phyloP scores from a whole-genome alignment of 2,888 invertebrate species.

The Anthophora plumipes region DNA sequence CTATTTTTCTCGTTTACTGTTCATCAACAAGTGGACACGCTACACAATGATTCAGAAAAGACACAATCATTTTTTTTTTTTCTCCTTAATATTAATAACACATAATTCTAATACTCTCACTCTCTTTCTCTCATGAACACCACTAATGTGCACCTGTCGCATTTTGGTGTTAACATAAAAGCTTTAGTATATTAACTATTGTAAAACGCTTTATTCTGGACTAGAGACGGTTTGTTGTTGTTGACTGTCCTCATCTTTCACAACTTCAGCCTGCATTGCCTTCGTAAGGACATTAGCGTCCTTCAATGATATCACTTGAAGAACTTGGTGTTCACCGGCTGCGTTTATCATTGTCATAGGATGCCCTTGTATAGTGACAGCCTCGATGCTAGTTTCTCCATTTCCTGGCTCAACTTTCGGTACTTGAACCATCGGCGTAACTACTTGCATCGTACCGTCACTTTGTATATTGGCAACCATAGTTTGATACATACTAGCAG shows the following conservation, averaged over 20 bases:
- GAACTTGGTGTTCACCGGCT: slow-evolving; percentile 90
- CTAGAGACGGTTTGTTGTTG: slow-evolving; percentile 85
- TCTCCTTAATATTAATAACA: slow-evolving; percentile 61
- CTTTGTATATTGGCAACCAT: slow-evolving; percentile 96
- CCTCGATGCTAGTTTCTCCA: slow-evolving; percentile 90
- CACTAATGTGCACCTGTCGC: slow-evolving; percentile 52
- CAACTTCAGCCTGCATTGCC: slow-evolving; percentile 88
- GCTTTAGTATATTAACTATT: slow-evolving; percentile 66
- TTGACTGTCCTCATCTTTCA: slow-evolving; percentile 83
- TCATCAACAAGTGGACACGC: slow-evolving; percentile 46
- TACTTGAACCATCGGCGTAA: slow-evolving; percentile 93
- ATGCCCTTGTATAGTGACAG: slow-evolving; percentile 91
- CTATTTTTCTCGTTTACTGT: slow-evolving; percentile 42
- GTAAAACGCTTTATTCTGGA: slow-evolving; percentile 79
- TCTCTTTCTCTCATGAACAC: slow-evolving; percentile 50
- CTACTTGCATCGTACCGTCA: slow-evolving; percentile 93
- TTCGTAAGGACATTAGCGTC: slow-evolving; percentile 93
- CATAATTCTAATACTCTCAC: slow-evolving; percentile 65
- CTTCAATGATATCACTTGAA: slow-evolving; percentile 94
- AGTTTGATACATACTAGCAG: slow-evolving; percentile 97
- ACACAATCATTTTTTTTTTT: slow-evolving; percentile 63
- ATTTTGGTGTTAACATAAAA: slow-evolving; percentile 52
- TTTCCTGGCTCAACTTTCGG: slow-evolving; percentile 91
- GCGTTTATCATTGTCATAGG: slow-evolving; percentile 91
- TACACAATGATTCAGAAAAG: slow-evolving; percentile 62